These are phyloP conservation scores for Boloria euphrosyne DNA, from an alignment of 2,888 invertebrate genomes.

Conservation along the genomic window DNA sequence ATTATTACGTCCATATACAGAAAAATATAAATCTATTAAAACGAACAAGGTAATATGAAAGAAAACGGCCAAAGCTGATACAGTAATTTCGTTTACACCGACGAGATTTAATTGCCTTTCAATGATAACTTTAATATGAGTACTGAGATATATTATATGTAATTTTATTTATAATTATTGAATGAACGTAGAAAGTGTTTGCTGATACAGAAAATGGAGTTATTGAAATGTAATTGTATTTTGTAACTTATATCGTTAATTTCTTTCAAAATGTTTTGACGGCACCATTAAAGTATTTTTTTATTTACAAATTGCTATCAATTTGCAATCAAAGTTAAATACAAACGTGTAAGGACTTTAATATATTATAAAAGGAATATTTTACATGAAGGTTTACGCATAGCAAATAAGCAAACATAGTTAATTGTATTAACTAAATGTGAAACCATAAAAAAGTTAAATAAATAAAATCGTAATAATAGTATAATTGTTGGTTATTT, in stretches of 20 bases:
- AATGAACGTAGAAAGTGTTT: conserved; percentile 54
- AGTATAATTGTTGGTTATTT: no score
- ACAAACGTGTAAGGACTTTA: no score
- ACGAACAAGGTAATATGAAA: conserved; percentile 20
- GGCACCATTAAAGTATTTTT: background rate
- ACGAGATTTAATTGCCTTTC: conserved; percentile 60
- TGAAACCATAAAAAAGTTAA: no score
- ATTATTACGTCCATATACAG: conserved; percentile 12
- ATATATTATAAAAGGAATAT: no score
- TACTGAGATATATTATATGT: conserved; percentile 54
- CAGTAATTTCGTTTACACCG: conserved; percentile 65
- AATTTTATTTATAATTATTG: conserved; percentile 57
- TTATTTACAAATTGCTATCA: background rate
- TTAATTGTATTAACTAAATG: no score
- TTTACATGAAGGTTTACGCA: no score
- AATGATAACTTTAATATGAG: conserved; percentile 64
- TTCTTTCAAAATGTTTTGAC: background rate
- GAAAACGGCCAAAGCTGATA: conserved; percentile 50
- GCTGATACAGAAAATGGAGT: conserved; percentile 10
- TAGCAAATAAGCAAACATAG: no score
- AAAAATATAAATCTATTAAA: conserved; percentile 14
- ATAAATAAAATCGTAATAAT: no score
- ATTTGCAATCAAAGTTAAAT: no score
- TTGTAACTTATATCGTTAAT: background rate
- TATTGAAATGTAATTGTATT: background rate